These are phyloP conservation scores for Trichomalopsis sarcophagae DNA, from an alignment of 1,140 invertebrate genomes.

Conservation along the genomic window DNA sequence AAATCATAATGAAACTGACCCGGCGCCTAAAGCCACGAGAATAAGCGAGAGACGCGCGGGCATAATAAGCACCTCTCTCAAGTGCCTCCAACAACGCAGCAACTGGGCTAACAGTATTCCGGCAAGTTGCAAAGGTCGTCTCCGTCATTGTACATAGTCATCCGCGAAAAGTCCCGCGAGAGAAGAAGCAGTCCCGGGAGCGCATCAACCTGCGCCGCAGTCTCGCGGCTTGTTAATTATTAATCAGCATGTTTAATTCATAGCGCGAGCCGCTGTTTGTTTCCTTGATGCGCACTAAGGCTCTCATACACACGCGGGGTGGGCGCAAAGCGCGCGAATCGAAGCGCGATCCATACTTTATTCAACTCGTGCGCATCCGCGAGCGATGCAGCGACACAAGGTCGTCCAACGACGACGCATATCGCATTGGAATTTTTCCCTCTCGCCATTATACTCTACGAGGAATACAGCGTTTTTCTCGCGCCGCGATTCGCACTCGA, in stretches of 20 bases:
- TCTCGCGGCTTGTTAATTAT: slow-evolving; percentile 71
- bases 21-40: not conserved
- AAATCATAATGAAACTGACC: slow-evolving; percentile 69
- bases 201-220: slow-evolving; percentile 57
- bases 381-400: not conserved
- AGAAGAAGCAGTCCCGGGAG: not conserved
- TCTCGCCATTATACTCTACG: too few species aligned
- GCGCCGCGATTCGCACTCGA: not conserved
- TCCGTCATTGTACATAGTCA: slow-evolving; percentile 17
- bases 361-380: slow-evolving; percentile 11
- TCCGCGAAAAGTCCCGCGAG: slow-evolving; percentile 3
- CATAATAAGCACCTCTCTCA: not conserved
- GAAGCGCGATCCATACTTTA: slow-evolving; percentile 5
- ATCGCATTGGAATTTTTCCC: slow-evolving; percentile 25
- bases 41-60: too few species aligned
- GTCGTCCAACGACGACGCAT: not conserved
- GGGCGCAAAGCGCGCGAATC: not conserved
- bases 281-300: slow-evolving; percentile 70
- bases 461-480: not conserved
- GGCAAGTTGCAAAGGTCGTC: slow-evolving; percentile 29
- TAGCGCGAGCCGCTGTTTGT: slow-evolving; percentile 71
- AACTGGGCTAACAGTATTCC: slow-evolving; percentile 56
- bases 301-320: slow-evolving; percentile 53
- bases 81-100: not conserved
- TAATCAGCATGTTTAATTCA: slow-evolving; percentile 74